These are phyloP conservation scores for Oligia fasciuncula DNA, from an alignment of 2,888 invertebrate species.

Conservation along the genomic window DNA sequence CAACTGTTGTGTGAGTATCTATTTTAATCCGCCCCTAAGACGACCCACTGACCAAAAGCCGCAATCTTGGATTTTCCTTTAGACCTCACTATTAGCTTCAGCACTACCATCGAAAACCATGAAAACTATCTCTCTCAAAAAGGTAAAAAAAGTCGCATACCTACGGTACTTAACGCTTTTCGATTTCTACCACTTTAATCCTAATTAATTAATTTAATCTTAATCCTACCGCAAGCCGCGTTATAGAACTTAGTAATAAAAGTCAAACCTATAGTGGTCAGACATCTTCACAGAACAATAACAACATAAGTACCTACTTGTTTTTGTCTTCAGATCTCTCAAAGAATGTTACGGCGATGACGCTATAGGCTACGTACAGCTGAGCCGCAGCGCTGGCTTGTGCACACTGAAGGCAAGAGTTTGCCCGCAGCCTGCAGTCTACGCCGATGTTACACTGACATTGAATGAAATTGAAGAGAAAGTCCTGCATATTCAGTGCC, in stretches of 20 bases:
- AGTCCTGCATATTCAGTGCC: background rate
- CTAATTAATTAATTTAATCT: too few relatives aligned
- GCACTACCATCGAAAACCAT: background rate
- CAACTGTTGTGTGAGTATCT: background rate
- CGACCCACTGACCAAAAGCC: background rate
- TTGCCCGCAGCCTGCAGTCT: background rate
- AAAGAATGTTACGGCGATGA: background rate
- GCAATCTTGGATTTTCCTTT: background rate
- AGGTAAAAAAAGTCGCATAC: too few relatives aligned
- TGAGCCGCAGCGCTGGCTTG: background rate
- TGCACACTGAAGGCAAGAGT: constrained; percentile 8
- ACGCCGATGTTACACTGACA: background rate
- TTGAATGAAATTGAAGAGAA: constrained; percentile 10
- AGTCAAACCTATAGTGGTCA: too few relatives aligned
- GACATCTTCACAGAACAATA: too few relatives aligned
- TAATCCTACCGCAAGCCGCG: too few relatives aligned
- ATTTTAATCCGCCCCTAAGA: too few relatives aligned
- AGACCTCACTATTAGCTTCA: background rate
- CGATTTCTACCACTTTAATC: too few relatives aligned
- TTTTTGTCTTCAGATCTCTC: background rate
- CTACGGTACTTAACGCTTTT: too few relatives aligned
- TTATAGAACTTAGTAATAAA: too few relatives aligned
- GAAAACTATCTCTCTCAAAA: background rate
- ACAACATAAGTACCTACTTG: background rate
- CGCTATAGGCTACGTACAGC: constrained; percentile 13